These are phyloP conservation scores for Cygnus buccinator DNA, from an alignment of 2,113 vertebrate species.

Conservation along the genomic window DNA sequence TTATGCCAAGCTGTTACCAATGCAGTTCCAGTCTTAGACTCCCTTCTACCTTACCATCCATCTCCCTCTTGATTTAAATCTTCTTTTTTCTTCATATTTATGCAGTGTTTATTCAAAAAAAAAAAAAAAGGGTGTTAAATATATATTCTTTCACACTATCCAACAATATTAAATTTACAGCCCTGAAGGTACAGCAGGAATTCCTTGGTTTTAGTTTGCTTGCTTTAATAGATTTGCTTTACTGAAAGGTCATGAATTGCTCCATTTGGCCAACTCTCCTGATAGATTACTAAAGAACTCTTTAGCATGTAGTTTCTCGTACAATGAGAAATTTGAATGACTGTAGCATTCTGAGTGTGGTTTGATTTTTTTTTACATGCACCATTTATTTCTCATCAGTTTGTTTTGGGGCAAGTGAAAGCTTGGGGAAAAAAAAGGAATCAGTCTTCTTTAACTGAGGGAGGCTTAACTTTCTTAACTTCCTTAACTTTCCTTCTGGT, in stretches of 20 bases:
- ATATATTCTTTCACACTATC: not conserved
- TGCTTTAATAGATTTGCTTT: not conserved
- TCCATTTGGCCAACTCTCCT: not conserved
- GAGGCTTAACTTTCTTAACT: not conserved
- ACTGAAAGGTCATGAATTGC: not conserved
- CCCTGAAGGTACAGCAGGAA: not conserved
- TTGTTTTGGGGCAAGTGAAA: not conserved
- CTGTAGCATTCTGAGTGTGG: not conserved
- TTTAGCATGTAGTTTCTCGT: not conserved
- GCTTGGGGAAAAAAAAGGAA: not conserved
- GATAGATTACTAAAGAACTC: not conserved
- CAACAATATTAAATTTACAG: not conserved
- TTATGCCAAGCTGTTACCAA: not conserved
- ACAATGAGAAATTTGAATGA: conserved; percentile 3
- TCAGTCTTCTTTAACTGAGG: conserved; percentile 61
- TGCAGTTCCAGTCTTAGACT: not conserved
- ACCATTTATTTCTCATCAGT: conserved; percentile 51
- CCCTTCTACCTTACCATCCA: not conserved
- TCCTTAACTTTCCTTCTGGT: conserved; percentile 43
- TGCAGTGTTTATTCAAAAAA: not conserved
- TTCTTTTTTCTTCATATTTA: not conserved
- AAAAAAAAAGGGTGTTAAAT: not conserved
- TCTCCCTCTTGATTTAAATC: not conserved
- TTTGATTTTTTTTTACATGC: not conserved
- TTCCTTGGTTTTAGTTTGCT: not conserved